Base-by-base conservation (phyloP, 2,888 invertebrate species). In the Caenorhabditis sulstoni region DNA sequence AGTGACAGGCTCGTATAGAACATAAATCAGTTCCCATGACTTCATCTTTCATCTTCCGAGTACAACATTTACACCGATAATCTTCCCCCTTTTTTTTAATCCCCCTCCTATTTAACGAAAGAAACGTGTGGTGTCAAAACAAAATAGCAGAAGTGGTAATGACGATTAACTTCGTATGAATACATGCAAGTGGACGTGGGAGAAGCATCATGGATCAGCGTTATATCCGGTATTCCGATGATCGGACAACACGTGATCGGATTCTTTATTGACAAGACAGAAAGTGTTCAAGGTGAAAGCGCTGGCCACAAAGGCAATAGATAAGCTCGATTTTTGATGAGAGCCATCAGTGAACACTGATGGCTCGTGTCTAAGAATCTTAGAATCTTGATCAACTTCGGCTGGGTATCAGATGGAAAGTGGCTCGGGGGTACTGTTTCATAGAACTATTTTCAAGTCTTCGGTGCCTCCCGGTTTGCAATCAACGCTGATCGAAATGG, bases 41-140 rank as follows among this genome's bases (percentile, higher is more conserved):
- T 61, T 61, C 68, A 68, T 53, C 18, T 11, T 58, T 59, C 58
- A 58, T 59, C 58, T 39, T 18, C 44, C 45, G 59, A 59, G 68
- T 68, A 68, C 68, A 68, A 41, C 39, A 59, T 44, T 41, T 37
- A 49, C 49, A 57, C 14, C 5, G 20, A 22, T 68, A 68, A 68
- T 68, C 68, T 68, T 3, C 29, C n/a, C 41, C 23, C 50, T 41
- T 47, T 20, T 44, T 68, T 68, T 52, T 68, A 68, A 68, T 68
- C 68, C 41, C 4, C 29, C 3, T 29, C 29, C 3, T 29, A 29
- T 29, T 29, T 29, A 29, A 7, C 29, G n/a, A 29, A 3, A 29
- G 29, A 29, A 29, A 29, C 29, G 29, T 67, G 58, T 57, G 18
- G 35, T 12, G n/a, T 37, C 29, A 16, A 55, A 9, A 53, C 23